Base-by-base conservation (phyloP, 2,113 vertebrate genomes). In the Cephalopholis sonnerati region DNA sequence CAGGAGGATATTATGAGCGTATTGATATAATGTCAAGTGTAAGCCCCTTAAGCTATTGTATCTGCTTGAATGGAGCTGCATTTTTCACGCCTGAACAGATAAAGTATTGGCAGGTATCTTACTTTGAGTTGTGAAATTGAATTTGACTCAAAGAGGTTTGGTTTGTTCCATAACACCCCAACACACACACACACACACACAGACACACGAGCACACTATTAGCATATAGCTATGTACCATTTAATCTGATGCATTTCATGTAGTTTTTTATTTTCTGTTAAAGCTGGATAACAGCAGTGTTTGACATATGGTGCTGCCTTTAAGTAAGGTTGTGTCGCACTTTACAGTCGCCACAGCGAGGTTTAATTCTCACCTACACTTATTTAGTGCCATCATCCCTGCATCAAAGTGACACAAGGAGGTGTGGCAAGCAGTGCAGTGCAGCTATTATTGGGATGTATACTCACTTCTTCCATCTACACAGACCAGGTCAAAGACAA, bases 71-170 rank as follows among this genome's bases (percentile, higher is more conserved):
- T 85, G 54, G 83, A 71, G 29, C 62, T 29, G 39, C 50, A 68
- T 79, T 90, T 76, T 86, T 74, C 70, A 82, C 41, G 81, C 74
- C 58, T 88, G 77, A 79, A 54, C 44, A 76, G 85, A 85, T 81
- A 64, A 69, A 83, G 32, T 81, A 85, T 80, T 87, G 83, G 65
- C 81, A 82, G 73, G 41, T 81, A 53, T 84, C 57, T 54, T 44
- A 63, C 55, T 48, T 57, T 57, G 27, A 87, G 15, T 50, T 27
- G 27, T 46, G 68, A 87, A 83, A 77, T 59, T 74, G 46, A 80
- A 55, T 79, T 79, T 78, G 18, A 86, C 32, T 84, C 25, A 77
- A 62, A 77, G 65, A 51, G 7, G 29, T 20, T 25, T 69, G 22
- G 46, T 50, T 48, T 77, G 32, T 71, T 73, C 36, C 50, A 36